These are phyloP conservation scores for Rutpela maculata DNA, from an alignment of 2,888 invertebrate species.

Conservation along the genomic window DNA sequence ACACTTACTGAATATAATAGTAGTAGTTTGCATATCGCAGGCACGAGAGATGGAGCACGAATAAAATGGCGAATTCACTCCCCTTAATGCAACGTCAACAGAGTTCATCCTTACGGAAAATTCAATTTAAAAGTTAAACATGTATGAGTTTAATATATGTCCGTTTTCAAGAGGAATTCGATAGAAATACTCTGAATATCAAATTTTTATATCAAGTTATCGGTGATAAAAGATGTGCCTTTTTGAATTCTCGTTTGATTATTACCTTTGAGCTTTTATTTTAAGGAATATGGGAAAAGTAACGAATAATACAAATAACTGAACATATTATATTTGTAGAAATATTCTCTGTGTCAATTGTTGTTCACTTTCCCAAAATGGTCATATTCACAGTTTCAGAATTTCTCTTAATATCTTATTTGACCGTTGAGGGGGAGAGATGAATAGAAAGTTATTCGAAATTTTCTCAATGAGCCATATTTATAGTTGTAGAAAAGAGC, in stretches of 20 bases:
- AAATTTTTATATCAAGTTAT: background rate
- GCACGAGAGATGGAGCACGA: background rate
- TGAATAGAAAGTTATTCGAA: too few species aligned
- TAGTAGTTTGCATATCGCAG: background rate
- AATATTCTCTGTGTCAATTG: too few species aligned
- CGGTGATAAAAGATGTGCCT: background rate
- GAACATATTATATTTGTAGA: too few species aligned
- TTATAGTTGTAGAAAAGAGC: too few species aligned
- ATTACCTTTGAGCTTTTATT: too few species aligned
- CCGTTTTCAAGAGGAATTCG: background rate
- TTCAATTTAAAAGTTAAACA: slow-evolving; percentile 21
- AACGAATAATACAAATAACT: too few species aligned
- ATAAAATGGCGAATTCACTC: background rate
- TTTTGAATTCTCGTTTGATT: background rate
- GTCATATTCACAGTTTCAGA: too few species aligned
- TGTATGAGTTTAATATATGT: background rate
- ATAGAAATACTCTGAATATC: background rate
- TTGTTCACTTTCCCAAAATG: too few species aligned
- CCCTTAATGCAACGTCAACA: background rate
- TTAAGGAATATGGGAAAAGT: too few species aligned
- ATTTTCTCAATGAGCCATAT: too few species aligned
- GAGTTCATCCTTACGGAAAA: slow-evolving; percentile 5
- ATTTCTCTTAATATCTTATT: too few species aligned
- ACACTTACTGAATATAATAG: background rate
- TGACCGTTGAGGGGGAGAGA: too few species aligned